phyloP scores from a whole-genome alignment of 1,140 invertebrate genomes.

The Zeugodacus cucurbitae region DNA sequence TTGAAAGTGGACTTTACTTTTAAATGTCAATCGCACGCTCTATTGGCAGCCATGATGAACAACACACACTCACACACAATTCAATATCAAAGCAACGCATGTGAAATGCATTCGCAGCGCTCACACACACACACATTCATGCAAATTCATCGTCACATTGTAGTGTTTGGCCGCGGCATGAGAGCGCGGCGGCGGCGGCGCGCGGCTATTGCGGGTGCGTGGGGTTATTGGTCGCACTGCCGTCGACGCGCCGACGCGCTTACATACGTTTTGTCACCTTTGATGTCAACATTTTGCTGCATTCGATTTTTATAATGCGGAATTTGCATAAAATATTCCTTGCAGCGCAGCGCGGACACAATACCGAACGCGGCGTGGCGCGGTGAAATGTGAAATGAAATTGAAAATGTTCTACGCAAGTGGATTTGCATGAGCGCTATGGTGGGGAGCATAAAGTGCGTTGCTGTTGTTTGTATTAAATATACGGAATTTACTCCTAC shows the following conservation, averaged over 20 bases:
- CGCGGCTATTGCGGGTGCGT: background rate
- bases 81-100: too few relatives aligned
- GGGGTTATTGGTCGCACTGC: background rate
- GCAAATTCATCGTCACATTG: too few relatives aligned
- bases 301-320: constrained; percentile 20
- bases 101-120: too few relatives aligned
- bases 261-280: constrained; percentile 15
- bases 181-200: background rate
- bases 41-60: background rate
- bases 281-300: constrained; percentile 33
- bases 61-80: background rate
- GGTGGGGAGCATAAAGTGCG: background rate
- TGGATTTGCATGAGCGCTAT: background rate
- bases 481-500: background rate
- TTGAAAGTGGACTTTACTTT: background rate
- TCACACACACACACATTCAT: too few relatives aligned
- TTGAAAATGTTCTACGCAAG: background rate
- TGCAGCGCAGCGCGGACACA: background rate
- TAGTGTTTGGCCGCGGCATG: too few relatives aligned
- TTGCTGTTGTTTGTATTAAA: background rate
- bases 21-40: background rate
- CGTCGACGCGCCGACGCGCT: background rate
- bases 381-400: constrained; percentile 16
- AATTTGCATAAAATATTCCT: constrained; percentile 38
- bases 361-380: background rate